These are phyloP conservation scores for Oscheius sp. DNA, from an alignment of 1,140 invertebrate species.

Conservation along the genomic window DNA sequence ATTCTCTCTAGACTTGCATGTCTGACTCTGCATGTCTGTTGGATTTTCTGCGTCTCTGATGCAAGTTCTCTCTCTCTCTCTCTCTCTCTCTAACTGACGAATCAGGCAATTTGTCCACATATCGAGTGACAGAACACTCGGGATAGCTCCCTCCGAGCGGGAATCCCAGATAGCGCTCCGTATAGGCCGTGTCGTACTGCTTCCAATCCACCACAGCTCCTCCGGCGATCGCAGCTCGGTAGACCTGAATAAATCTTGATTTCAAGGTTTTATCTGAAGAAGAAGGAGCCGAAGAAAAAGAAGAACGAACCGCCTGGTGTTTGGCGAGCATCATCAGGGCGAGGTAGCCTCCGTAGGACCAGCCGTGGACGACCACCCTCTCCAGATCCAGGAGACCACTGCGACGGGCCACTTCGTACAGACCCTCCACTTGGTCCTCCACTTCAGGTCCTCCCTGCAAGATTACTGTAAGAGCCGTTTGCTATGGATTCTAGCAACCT, in stretches of 20 bases:
- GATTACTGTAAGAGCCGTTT: too few species aligned
- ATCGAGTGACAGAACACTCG: slow-evolving; percentile 74
- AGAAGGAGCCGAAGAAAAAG: neutral
- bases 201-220: slow-evolving; percentile 95
- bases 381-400: slow-evolving; percentile 73
- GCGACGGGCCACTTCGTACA: slow-evolving; percentile 79
- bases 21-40: too few species aligned
- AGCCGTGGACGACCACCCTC: slow-evolving; percentile 90
- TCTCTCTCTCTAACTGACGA: slow-evolving; percentile 76
- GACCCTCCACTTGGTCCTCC: slow-evolving; percentile 89
- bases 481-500: too few species aligned
- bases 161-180: slow-evolving; percentile 87
- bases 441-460: slow-evolving; percentile 84
- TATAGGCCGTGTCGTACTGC: slow-evolving; percentile 91
- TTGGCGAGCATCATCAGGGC: slow-evolving; percentile 49
- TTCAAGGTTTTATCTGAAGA: neutral
- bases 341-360: slow-evolving; percentile 83
- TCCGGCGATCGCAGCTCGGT: slow-evolving; percentile 76
- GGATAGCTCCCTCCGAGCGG: slow-evolving; percentile 76
- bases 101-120: slow-evolving; percentile 82
- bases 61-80: too few species aligned
- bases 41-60: too few species aligned
- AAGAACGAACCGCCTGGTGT: slow-evolving; percentile 46
- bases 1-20: too few species aligned
- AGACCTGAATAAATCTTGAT: slow-evolving; percentile 23